Conservation (phyloP, 1,140 invertebrate genomes). For the Meloidogyne chitwoodi region DNA sequence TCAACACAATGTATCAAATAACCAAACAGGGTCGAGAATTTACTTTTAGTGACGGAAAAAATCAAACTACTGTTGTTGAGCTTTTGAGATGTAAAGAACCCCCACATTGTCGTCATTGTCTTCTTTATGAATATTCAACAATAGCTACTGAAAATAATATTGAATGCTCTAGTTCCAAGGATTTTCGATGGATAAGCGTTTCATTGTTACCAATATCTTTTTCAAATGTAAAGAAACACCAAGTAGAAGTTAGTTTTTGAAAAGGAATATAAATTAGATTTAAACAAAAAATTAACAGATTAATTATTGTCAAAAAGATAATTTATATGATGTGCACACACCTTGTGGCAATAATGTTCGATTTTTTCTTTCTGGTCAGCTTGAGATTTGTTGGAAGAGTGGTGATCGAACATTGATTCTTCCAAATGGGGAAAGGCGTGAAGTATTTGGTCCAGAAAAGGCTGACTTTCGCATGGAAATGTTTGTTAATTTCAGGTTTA, state of each 20-base stretch:
- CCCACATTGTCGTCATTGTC: background rate
- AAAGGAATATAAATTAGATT: too few relatives aligned
- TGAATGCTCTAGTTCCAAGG: background rate
- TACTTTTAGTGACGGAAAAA: background rate
- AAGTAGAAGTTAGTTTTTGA: background rate
- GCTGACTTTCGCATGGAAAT: constrained; percentile 12
- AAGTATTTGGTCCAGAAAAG: background rate
- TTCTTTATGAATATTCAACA: background rate
- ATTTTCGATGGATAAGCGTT: background rate
- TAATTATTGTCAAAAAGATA: background rate
- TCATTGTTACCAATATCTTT: background rate
- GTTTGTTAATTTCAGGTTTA: background rate
- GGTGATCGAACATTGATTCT: constrained; percentile 8
- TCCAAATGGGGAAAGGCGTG: background rate
- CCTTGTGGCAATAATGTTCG: background rate
- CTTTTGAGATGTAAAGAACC: background rate
- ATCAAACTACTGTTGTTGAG: background rate
- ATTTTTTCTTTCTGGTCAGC: background rate
- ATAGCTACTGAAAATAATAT: background rate
- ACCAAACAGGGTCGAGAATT: background rate
- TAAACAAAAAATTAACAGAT: background rate
- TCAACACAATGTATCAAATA: background rate
- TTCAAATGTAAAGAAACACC: background rate
- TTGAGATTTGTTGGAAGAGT: constrained; percentile 2
- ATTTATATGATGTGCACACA: background rate